Conservation (phyloP, 2,888 invertebrate genomes). For the Drosophila anceps region DNA sequence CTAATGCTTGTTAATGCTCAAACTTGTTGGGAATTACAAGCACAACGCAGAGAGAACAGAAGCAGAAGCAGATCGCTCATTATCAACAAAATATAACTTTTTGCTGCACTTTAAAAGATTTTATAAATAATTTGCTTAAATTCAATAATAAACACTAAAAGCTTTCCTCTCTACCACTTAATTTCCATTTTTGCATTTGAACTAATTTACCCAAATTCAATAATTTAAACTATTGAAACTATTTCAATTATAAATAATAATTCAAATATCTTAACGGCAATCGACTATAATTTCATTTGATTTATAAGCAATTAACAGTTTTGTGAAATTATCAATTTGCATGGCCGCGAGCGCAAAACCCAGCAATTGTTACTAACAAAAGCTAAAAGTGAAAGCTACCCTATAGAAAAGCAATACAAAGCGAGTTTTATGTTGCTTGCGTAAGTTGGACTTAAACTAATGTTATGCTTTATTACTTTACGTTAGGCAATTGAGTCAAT, state of each 20-base stretch:
- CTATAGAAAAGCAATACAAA: not conserved
- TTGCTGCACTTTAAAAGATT: too few species aligned
- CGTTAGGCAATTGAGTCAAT: too few species aligned
- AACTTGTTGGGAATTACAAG: not conserved
- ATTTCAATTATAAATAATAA: constrained; percentile 5
- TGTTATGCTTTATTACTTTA: not conserved
- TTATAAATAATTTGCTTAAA: too few species aligned
- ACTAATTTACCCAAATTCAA: not conserved
- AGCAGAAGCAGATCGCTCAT: not conserved
- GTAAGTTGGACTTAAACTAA: too few species aligned
- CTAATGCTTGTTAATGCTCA: not conserved
- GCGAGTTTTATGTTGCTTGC: not conserved
- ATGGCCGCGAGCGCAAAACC: constrained; percentile 7
- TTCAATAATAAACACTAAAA: too few species aligned
- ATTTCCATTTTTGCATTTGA: too few species aligned
- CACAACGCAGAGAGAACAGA: not conserved
- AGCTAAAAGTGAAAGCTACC: not conserved
- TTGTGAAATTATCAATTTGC: constrained; percentile 24
- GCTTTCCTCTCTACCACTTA: too few species aligned
- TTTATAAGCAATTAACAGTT: constrained; percentile 21
- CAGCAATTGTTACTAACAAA: constrained; percentile 14
- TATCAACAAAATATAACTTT: too few species aligned
- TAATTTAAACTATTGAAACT: not conserved
- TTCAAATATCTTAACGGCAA: not conserved
- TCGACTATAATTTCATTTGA: not conserved